These are phyloP conservation scores for Drosophila pallidifrons DNA, from an alignment of 1,140 invertebrate genomes.

Conservation along the genomic window DNA sequence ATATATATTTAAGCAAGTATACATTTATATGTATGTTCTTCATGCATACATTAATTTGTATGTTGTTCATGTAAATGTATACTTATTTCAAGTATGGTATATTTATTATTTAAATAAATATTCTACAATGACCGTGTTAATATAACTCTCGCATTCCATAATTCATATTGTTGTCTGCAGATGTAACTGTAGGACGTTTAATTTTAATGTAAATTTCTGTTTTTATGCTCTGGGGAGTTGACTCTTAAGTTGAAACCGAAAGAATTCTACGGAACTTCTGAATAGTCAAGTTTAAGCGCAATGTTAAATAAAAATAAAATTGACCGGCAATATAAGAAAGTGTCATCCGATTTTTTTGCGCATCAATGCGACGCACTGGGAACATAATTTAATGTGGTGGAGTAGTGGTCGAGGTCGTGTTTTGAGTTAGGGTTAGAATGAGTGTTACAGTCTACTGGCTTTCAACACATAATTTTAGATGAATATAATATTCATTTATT, in stretches of 20 bases:
- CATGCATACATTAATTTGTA: too few species aligned
- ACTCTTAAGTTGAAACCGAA: background rate
- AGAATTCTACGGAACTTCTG: background rate
- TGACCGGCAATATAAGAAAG: background rate
- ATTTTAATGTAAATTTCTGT: conserved; percentile 2
- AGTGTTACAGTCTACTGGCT: background rate
- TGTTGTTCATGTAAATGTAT: too few species aligned
- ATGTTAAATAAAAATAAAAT: conserved; percentile 4
- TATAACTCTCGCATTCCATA: background rate
- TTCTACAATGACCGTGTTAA: background rate
- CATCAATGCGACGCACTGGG: conserved; percentile 28
- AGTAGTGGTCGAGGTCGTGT: background rate
- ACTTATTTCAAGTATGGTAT: too few species aligned
- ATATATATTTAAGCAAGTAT: background rate
- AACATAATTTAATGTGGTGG: conserved; percentile 29
- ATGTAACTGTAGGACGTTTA: background rate
- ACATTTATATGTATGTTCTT: background rate
- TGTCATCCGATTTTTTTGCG: conserved; percentile 1
- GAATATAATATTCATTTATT: conserved; percentile 69
- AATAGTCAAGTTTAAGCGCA: background rate
- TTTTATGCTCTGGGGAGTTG: conserved; percentile 1
- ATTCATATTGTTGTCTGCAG: background rate
- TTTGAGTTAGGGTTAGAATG: background rate
- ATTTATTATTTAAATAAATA: too few species aligned
- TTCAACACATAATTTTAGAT: conserved; percentile 31